Evolutionary conservation across 2,888 invertebrate species (phyloP).

Genomic region (Heteromurus nitidus): DNA sequence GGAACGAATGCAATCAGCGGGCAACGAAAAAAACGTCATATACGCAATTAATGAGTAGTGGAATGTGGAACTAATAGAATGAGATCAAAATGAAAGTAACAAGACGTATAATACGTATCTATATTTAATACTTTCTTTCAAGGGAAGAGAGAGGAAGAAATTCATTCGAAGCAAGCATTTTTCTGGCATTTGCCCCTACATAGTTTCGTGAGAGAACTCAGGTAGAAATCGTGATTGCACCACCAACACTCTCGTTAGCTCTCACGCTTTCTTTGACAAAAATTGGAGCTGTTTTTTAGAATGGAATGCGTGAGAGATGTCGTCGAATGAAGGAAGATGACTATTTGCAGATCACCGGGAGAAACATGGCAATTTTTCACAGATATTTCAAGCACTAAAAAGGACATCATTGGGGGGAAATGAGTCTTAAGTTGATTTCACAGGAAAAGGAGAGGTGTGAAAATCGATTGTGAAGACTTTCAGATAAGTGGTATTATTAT

Average conservation of each 20-base stretch:
- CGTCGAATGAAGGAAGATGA: neutral
- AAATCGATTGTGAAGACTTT: too few relatives aligned
- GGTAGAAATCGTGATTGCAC: neutral
- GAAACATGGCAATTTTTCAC: too few relatives aligned
- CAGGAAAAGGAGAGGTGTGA: too few relatives aligned
- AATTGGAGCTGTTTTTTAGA: neutral
- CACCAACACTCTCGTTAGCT: neutral
- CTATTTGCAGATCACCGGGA: too few relatives aligned
- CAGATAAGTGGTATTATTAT: too few relatives aligned
- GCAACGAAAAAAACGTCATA: too few relatives aligned
- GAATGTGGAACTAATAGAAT: too few relatives aligned
- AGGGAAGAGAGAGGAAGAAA: neutral
- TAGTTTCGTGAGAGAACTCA: neutral
- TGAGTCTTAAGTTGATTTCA: too few relatives aligned
- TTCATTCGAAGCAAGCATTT: too few relatives aligned
- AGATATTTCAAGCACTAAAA: neutral
- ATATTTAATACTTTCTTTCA: neutral
- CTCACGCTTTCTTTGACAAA: neutral
- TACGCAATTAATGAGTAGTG: too few relatives aligned
- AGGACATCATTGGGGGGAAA: neutral
- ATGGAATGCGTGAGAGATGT: neutral
- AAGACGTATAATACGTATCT: neutral
- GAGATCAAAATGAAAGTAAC: neutral
- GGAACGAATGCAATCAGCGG: too few relatives aligned
- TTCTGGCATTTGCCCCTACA: too few relatives aligned